Percentiles rank a stretch among this genome's conserved stretches.
These are phyloP conservation scores for Stichopus horrens DNA, from an alignment of 53 echinoderm and acorn worm species.

Conservation along the genomic window DNA sequence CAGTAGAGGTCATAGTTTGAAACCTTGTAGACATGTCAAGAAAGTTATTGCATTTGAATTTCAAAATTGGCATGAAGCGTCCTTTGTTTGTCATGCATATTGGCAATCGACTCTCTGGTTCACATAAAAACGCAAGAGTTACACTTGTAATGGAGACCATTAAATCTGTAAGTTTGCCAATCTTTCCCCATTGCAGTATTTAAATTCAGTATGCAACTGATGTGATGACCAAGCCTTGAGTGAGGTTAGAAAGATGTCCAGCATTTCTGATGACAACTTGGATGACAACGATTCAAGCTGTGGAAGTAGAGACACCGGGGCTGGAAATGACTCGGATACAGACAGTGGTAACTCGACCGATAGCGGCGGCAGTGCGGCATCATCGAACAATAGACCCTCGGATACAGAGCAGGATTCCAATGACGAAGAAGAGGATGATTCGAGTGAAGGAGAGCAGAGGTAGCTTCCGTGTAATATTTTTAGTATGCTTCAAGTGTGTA, in stretches of 20 bases:
- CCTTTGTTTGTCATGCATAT: no score
- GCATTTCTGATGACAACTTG: slow-evolving; percentile 63
- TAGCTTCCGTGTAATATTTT: slow-evolving; percentile 24
- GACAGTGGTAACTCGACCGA: slow-evolving; percentile 89
- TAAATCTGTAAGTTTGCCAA: no score
- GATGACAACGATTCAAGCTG: slow-evolving; percentile 82
- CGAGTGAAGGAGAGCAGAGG: slow-evolving; percentile 57
- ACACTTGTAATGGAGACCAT: no score
- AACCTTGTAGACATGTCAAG: no score
- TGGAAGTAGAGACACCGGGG: slow-evolving; percentile 79
- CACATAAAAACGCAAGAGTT: no score
- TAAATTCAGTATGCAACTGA: background rate
- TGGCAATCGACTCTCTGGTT: no score
- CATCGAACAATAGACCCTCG: slow-evolving; percentile 23
- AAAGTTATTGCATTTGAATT: no score
- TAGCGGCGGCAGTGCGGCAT: slow-evolving; percentile 49
- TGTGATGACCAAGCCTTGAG: background rate
- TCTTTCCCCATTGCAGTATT: background rate
- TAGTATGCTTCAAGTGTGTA: background rate
- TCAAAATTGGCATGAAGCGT: no score
- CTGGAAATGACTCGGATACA: slow-evolving; percentile 63
- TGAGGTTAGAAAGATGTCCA: slow-evolving; percentile 51
- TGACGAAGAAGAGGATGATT: slow-evolving; percentile 70
- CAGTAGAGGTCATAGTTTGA: no score
- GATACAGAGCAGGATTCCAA: slow-evolving; percentile 50